Evolutionary conservation across 2,797 vertebrate species (phyloP).

Genomic region (Vespertilio murinus): DNA sequence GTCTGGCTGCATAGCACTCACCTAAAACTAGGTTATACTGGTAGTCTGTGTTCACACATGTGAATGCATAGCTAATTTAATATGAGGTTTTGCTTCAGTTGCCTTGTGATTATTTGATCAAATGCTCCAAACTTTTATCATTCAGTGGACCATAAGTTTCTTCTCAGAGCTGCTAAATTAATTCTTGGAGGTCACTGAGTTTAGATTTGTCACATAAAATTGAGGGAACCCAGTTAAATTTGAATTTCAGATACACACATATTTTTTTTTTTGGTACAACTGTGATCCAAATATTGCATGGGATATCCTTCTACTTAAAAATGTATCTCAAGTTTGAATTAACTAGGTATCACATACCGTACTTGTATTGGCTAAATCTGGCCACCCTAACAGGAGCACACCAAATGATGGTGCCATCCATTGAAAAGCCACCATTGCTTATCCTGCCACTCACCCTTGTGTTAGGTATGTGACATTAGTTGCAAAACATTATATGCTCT

Average conservation of each 20-base stretch:
- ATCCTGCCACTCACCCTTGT: accelerated
- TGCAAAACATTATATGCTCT: background rate
- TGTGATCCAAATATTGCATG: background rate
- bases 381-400: too few relatives aligned
- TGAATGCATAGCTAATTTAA: background rate
- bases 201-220: background rate
- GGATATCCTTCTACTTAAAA: background rate
- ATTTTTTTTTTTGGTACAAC: background rate
- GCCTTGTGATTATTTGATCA: background rate
- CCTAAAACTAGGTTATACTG: background rate
- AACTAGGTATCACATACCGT: background rate
- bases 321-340: background rate
- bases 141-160: background rate
- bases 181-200: background rate
- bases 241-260: background rate
- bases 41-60: too few relatives aligned
- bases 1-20: background rate
- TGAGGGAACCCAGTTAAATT: background rate
- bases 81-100: background rate
- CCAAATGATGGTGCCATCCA: too few relatives aligned
- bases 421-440: background rate
- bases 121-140: background rate
- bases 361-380: background rate
- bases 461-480: too few relatives aligned
- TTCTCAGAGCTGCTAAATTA: background rate